Evolutionary conservation across 2,113 vertebrate genomes (phyloP), one percentile per base, ranked within the genome.

Genomic region (Osmerus eperlanus): DNA sequence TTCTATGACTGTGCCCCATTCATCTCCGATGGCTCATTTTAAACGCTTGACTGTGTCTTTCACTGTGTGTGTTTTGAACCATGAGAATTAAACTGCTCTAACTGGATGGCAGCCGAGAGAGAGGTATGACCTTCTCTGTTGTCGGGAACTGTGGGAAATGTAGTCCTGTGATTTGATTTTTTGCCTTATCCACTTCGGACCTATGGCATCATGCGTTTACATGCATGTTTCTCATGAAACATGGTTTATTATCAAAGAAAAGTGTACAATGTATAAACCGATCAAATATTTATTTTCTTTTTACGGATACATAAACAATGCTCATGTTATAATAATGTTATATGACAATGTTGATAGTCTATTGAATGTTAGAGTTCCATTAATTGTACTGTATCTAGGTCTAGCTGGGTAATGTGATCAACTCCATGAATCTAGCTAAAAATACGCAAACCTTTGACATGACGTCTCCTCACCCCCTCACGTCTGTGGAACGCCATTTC

Each of bases 401-500:
- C 78, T 84, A 83, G 79, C 70, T 70, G 63, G 85, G 81, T 61
- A 65, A 84, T 85, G 65, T 75, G 59, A 73, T 73, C 51, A 61
- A 59, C 41, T 47, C 41, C 41, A 12, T 47, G 9, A 56, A 55
- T 55, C 54, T 55, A 55, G 54, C 54, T 16, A 60, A 32, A 56
- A 15, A 32, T 70, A 54, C 60, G 60, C 78, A 81, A 82, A 59
- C 60, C 78, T 73, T 84, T 90, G 76, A 84, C 81, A 59, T 80
- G 68, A 56, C 21, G 25, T 51, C 67, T 78, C 86, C 87, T 85
- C 78, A 87, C 80, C 65, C 72, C 86, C 83, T 87, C 82, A 78
- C 89, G 87, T 88, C 76, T 84, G 83, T 91, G 87, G 75, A 81
- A 84, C 73, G 73, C 75, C 89, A 81, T 86, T 84, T 90, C 78